Percentiles rank a stretch among this genome's conserved stretches.
phyloP scores from a whole-genome alignment of 1,140 invertebrate genomes.

The Leptinotarsa undecemlineata region DNA sequence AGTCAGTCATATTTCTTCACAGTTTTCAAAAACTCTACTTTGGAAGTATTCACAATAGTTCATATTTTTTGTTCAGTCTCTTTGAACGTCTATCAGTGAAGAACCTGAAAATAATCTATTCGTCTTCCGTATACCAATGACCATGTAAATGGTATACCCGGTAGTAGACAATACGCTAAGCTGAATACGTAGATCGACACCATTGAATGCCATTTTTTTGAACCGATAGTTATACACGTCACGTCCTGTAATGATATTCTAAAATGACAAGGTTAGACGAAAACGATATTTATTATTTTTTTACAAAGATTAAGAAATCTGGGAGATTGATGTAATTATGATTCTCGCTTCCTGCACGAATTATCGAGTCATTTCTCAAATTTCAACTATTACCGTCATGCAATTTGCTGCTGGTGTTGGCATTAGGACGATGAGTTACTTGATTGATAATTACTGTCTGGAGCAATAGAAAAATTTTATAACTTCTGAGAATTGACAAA shows the following conservation, averaged over 20 bases:
- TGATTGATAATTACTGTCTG: too few relatives aligned
- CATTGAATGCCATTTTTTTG: not conserved
- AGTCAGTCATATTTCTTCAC: too few relatives aligned
- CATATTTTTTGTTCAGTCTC: too few relatives aligned
- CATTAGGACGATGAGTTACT: too few relatives aligned
- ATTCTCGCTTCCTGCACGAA: constrained; percentile 4
- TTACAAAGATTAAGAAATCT: not conserved
- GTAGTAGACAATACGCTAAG: not conserved
- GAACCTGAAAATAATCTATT: too few relatives aligned
- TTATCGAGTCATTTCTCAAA: not conserved
- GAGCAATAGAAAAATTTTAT: too few relatives aligned
- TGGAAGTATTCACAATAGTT: too few relatives aligned
- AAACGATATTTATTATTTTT: not conserved
- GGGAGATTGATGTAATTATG: not conserved
- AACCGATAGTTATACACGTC: constrained; percentile 3
- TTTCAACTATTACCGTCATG: not conserved
- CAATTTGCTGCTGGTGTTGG: not conserved
- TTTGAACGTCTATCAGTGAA: too few relatives aligned
- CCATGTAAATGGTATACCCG: not conserved
- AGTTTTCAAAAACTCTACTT: too few relatives aligned
- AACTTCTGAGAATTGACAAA: too few relatives aligned
- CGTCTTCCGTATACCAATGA: not conserved
- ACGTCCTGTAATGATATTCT: constrained; percentile 8
- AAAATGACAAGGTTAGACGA: not conserved
- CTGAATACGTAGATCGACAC: not conserved